Percentiles rank a stretch among this genome's conserved stretches.
phyloP scores from a whole-genome alignment of 2,888 invertebrate species.

The Trachelus tabidus region DNA sequence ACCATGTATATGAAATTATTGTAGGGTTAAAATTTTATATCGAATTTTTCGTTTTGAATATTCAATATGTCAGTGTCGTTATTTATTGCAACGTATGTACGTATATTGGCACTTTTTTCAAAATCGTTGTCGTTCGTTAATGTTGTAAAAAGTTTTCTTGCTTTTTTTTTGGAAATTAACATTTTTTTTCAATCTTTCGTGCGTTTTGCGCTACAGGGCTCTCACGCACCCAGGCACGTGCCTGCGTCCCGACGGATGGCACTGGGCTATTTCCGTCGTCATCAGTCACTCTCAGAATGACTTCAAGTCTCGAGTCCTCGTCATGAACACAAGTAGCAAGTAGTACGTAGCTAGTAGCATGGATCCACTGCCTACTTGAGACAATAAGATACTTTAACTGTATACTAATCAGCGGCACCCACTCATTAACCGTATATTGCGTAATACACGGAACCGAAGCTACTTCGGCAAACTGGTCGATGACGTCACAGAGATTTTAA shows the following conservation, averaged over 20 bases:
- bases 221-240: slow-evolving; percentile 48
- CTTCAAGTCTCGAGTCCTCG: slow-evolving; percentile 29
- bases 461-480: slow-evolving; percentile 7
- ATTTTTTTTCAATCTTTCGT: background rate
- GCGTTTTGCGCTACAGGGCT: background rate
- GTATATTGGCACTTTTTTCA: background rate
- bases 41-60: background rate
- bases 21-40: too few species aligned
- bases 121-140: background rate
- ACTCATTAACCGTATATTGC: background rate
- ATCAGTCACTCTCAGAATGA: slow-evolving; percentile 57
- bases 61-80: background rate
- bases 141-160: background rate
- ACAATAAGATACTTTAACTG: background rate
- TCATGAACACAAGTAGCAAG: background rate
- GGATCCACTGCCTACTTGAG: background rate
- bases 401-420: background rate
- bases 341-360: background rate
- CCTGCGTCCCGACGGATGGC: slow-evolving; percentile 18
- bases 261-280: slow-evolving; percentile 59
- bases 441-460: background rate
- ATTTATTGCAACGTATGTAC: background rate
- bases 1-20: too few species aligned
- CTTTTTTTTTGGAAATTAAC: background rate
- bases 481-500: background rate